Evolutionary conservation across 2,113 vertebrate genomes (phyloP).

Genomic region (Cnemophilus loriae): DNA sequence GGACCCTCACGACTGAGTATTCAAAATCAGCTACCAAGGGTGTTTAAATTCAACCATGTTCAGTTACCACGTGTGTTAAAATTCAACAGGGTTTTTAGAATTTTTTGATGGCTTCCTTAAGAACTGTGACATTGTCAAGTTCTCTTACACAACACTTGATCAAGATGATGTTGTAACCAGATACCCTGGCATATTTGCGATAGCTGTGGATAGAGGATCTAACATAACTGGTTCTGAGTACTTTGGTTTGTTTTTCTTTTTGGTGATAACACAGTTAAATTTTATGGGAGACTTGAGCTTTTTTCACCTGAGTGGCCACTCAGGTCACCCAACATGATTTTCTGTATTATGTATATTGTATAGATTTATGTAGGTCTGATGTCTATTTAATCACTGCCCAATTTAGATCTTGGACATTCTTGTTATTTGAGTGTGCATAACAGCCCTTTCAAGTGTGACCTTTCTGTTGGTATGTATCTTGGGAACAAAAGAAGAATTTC

Average conservation of each 20-base stretch:
- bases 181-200: neutral
- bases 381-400: constrained; percentile 23
- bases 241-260: neutral
- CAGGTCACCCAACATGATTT: neutral
- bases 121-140: neutral
- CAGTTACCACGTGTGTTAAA: neutral
- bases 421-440: constrained; percentile 49
- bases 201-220: constrained; percentile 2
- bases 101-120: neutral
- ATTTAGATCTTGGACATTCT: constrained; percentile 32
- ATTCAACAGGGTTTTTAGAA: neutral
- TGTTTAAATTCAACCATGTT: neutral
- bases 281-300: neutral
- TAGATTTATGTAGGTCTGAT: constrained; percentile 4
- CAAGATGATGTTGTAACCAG: neutral
- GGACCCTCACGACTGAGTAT: neutral
- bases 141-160: neutral
- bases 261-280: neutral
- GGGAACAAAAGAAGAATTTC: constrained; percentile 59
- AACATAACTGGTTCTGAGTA: neutral
- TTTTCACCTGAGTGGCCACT: neutral
- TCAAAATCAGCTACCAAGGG: neutral
- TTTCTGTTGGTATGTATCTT: constrained; percentile 71
- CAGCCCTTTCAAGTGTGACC: constrained; percentile 61
- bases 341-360: neutral